Conservation (phyloP, 2,797 vertebrate genomes). For the Chiroxiphia lanceolata region DNA sequence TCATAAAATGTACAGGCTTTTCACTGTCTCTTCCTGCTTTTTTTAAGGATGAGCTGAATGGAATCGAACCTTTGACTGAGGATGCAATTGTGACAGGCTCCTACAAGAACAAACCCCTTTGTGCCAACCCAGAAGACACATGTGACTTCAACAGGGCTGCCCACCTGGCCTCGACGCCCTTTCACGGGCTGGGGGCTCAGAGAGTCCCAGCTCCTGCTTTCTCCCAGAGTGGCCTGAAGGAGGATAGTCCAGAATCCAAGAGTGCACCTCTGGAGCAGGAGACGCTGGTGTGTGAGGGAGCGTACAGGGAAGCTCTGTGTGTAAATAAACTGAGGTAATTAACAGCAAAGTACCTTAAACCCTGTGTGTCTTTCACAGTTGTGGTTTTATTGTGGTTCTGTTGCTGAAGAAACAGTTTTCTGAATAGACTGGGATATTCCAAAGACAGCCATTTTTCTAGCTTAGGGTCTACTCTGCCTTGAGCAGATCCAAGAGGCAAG, state of each 20-base stretch:
- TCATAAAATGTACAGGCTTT: not conserved
- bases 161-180: slow-evolving; percentile 83
- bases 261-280: slow-evolving; percentile 6
- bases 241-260: slow-evolving; percentile 39
- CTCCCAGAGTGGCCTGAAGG: slow-evolving; percentile 41
- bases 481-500: not conserved
- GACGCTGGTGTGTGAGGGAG: not conserved
- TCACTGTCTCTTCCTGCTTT: not conserved
- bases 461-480: not conserved
- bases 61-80: slow-evolving; percentile 77
- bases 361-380: not conserved
- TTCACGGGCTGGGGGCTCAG: slow-evolving; percentile 66
- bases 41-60: slow-evolving; percentile 75
- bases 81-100: slow-evolving; percentile 80
- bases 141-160: slow-evolving; percentile 82
- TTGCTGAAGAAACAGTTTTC: not conserved
- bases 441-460: not conserved
- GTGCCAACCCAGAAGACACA: slow-evolving; percentile 82
- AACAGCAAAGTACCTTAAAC: not conserved
- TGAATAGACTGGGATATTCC: not conserved
- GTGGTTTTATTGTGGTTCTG: not conserved
- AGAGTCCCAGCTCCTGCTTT: slow-evolving; percentile 52
- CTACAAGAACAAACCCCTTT: slow-evolving; percentile 77
- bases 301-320: slow-evolving; percentile 25
- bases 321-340: slow-evolving; percentile 83